Conservation (phyloP, 1,140 invertebrate species). For the Hycleus phaleratus region DNA sequence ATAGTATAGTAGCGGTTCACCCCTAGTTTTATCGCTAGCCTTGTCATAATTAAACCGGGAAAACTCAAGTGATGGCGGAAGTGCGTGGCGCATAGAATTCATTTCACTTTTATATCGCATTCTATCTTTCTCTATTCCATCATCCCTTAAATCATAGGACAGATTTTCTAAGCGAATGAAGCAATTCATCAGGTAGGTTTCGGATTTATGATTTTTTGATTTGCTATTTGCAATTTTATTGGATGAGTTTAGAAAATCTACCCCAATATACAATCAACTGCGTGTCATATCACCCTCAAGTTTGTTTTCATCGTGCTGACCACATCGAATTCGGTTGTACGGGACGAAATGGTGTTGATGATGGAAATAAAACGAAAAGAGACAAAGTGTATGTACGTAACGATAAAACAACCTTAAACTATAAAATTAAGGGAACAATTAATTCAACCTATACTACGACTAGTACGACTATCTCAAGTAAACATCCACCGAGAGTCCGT, state of each 20-base stretch:
- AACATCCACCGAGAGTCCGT: slow-evolving; percentile 8
- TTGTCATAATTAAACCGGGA: not conserved
- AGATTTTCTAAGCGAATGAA: too few relatives aligned
- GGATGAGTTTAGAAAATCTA: too few relatives aligned
- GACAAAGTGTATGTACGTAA: not conserved
- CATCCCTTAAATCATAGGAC: too few relatives aligned
- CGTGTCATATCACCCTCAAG: slow-evolving; percentile 8
- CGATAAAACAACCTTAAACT: slow-evolving; percentile 5
- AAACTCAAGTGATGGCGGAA: not conserved
- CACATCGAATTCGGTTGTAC: not conserved
- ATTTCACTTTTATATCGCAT: not conserved
- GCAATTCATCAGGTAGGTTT: too few relatives aligned
- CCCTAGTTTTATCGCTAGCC: not conserved
- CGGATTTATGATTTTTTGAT: too few relatives aligned
- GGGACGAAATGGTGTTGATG: too few relatives aligned
- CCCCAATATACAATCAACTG: not conserved
- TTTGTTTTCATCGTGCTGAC: slow-evolving; percentile 8
- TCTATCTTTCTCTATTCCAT: not conserved
- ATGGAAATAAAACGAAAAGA: not conserved
- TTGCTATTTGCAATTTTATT: too few relatives aligned
- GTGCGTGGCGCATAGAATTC: slow-evolving; percentile 3
- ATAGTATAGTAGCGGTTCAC: too few relatives aligned
- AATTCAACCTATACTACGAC: slow-evolving; percentile 1
- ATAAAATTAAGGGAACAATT: slow-evolving; percentile 15
- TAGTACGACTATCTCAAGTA: slow-evolving; percentile 6